A percentile compares a stretch with the other conserved stretches of the same genome.
These are phyloP conservation scores for Epinephelus lanceolatus DNA, from an alignment of 2,113 vertebrate species.

Conservation along the genomic window DNA sequence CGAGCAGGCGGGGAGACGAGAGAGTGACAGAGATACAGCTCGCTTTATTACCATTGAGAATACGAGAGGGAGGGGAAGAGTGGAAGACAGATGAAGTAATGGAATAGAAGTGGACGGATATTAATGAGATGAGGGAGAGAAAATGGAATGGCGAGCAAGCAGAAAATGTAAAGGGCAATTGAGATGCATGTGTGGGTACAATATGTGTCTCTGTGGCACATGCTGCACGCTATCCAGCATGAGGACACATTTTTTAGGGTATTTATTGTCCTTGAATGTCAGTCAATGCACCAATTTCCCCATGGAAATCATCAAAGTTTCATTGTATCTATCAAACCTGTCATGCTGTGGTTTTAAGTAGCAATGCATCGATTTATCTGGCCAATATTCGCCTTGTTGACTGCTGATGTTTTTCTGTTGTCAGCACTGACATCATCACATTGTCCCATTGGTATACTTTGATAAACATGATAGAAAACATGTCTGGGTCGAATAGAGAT, in stretches of 20 bases:
- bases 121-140: constrained; percentile 59
- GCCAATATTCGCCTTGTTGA: too few relatives aligned
- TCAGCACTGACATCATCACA: too few relatives aligned
- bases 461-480: too few relatives aligned
- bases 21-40: constrained; percentile 14
- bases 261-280: constrained; percentile 9
- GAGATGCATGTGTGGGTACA: constrained; percentile 38
- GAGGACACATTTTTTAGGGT: neutral
- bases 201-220: neutral
- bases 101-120: constrained; percentile 58
- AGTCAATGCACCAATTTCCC: neutral
- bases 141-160: constrained; percentile 46
- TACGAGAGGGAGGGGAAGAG: neutral
- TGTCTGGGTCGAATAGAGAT: too few relatives aligned
- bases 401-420: too few relatives aligned
- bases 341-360: neutral
- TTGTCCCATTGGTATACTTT: too few relatives aligned
- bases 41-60: constrained; percentile 33
- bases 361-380: too few relatives aligned
- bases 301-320: neutral
- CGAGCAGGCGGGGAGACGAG: neutral
- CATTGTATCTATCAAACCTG: neutral
- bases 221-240: neutral
- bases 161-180: constrained; percentile 47
- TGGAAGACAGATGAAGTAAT: constrained; percentile 47